Evolutionary conservation across 1,140 invertebrate genomes (phyloP), one percentile per base, ranked within the genome.

Genomic region (Linepithema humile): DNA sequence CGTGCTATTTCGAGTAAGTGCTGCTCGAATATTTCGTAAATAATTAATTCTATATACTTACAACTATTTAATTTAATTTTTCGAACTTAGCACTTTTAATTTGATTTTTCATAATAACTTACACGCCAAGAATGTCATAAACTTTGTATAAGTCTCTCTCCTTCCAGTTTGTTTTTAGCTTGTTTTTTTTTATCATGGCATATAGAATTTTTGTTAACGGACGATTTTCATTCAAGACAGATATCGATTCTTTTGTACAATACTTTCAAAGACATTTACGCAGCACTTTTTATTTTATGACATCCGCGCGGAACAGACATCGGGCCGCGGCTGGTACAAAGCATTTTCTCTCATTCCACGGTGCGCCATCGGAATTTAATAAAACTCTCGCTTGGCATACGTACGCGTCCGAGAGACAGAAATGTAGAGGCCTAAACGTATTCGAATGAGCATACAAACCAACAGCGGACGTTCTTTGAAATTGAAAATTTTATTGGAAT

Each of bases 281-380:
- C 59, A 26, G 10, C 62, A 26, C 43, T 48, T 88, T 87, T 87
- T 73, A 82, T 88, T 88, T 73, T 85, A 88, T 85, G 77, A 85
- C 72, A 43, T 82, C 55, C 50, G 45, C 32, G 29, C 77, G 29
- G 35, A 85, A 78, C 83, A 88, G 77, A 74, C 53, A 69, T 59
- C 20, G 82, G 57, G 60, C 64, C 59, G 67, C 80, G 64, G 82
- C 20, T 65, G 38, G 72, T 82, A 86, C 64, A 89, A 85, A 89
- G 86, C 82, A 69, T 85, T 85, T 88, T 70, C 75, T 85, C 87
- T 85, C 86, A 77, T 88, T 88, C 87, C 83, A 85, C 32, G 26
- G 29, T 43, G 53, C 84, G 43, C 83, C 86, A 88, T 85, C 40
- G 87, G 87, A 88, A 88, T 88, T 88, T 88, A 88, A 88, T 88